Evolutionary conservation across 1,140 invertebrate genomes (phyloP).

Genomic region (Harpegnathos saltator): DNA sequence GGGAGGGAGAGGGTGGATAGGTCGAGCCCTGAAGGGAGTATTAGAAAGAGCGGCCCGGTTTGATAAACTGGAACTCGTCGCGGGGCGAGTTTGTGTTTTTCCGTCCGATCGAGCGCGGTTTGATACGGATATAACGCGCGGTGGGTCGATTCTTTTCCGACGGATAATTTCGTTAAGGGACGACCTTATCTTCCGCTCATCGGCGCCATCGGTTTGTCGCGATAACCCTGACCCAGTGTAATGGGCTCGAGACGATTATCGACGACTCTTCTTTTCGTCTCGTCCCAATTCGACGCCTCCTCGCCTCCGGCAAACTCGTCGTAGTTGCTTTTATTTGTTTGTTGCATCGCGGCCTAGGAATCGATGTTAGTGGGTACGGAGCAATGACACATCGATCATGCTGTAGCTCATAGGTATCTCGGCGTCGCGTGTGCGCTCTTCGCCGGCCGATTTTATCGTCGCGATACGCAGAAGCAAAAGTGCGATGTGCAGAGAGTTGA

Average conservation of each 20-base stretch:
- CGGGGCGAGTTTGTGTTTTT: background rate
- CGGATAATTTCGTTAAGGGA: constrained; percentile 6
- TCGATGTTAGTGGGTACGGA: constrained; percentile 65
- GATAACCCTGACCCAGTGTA: background rate
- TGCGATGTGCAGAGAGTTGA: too few relatives aligned
- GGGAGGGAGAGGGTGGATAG: background rate
- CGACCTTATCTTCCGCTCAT: constrained; percentile 25
- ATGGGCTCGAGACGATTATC: constrained; percentile 22
- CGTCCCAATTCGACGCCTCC: background rate
- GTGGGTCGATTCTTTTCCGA: constrained; percentile 17
- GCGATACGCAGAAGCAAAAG: background rate
- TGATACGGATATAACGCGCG: background rate
- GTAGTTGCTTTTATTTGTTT: constrained; percentile 52
- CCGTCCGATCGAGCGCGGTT: background rate
- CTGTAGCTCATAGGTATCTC: constrained; percentile 17
- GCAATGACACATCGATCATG: constrained; percentile 73
- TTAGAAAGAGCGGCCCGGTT: background rate
- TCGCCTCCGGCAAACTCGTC: background rate
- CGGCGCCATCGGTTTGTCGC: background rate
- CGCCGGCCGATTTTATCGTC: background rate
- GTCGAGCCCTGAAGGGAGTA: background rate
- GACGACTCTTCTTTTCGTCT: constrained; percentile 3
- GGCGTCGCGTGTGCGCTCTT: background rate
- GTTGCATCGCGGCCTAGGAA: background rate
- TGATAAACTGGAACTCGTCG: background rate